Evolutionary conservation across 2,797 vertebrate genomes (phyloP), one percentile per base, ranked within the genome.

Genomic region (Dromococcyx pavoninus): DNA sequence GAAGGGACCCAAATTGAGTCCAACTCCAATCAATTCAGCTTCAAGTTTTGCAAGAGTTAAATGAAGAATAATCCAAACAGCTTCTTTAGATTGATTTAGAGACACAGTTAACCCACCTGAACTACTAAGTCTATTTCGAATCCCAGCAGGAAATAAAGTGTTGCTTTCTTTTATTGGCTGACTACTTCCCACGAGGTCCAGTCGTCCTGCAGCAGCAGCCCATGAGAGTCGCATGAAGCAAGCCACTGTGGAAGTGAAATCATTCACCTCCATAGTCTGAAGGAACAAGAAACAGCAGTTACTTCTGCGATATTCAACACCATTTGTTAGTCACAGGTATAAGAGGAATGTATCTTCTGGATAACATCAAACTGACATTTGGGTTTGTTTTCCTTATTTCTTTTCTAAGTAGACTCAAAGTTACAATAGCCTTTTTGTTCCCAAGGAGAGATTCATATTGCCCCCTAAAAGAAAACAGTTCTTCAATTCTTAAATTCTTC

Each of bases 141-240:
- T 98, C 28, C 99, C 99, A 94, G 98, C 98, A 48, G 99, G 98
- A 83, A 99, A 98, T 58, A 99, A 97, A 35, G 98, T 98, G 92
- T 99, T 99, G 80, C 98, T 99, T 97, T 99, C 99, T 98, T 98
- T 99, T 97, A 99, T 99, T 79, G 99, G 99, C 65, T 99, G 99
- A 54, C 99, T 99, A 69, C 99, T 99, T 78, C 99, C 99, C 50
- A 99, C 99, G 1, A 99, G 98, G 97, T 99, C 99, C 88, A 99
- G 97, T 23, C 99, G 98, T 51, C 99, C 99, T 5, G 99, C 99
- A 39, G 99, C 99, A 5, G 99, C 99, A 13, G 99, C 99, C 99
- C 99, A 99, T 1, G 99, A 99, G 76, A 99, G 98, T 32, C 99
- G 98, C 99, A 99, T 99, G 97, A 99, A 99, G 94, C 99, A 99